Percentiles rank a stretch among this genome's conserved stretches.
Conservation (phyloP, 2,113 vertebrate species). For the Nymphicus hollandicus region DNA sequence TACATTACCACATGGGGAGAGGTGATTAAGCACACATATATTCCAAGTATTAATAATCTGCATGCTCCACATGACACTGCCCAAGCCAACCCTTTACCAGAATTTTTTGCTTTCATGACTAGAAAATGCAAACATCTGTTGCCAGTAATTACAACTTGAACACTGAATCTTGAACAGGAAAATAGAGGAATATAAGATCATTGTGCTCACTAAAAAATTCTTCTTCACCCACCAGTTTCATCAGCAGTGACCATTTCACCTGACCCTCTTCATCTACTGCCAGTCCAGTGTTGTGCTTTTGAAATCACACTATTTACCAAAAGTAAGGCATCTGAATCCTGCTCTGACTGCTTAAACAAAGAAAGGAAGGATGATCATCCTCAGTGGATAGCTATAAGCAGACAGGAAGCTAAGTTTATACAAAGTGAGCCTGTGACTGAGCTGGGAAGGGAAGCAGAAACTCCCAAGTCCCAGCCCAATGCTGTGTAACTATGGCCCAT, state of each 20-base stretch:
- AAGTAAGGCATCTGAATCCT: background rate
- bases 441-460: constrained; percentile 19
- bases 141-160: background rate
- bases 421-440: background rate
- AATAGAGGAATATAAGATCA: background rate
- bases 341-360: background rate
- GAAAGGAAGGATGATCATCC: background rate
- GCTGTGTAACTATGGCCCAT: constrained; percentile 29
- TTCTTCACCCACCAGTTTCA: background rate
- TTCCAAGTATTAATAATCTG: background rate
- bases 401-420: background rate
- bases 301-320: background rate
- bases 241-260: background rate
- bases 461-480: constrained; percentile 15
- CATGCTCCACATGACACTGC: background rate
- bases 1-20: background rate
- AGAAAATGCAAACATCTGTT: background rate
- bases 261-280: background rate
- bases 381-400: background rate
- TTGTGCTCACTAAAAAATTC: background rate
- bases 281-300: background rate
- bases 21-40: background rate
- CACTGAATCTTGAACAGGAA: background rate
- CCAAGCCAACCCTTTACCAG: background rate
- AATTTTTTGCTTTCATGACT: background rate